Base-by-base conservation (phyloP, 2,113 vertebrate genomes). In the Chionis minor region DNA sequence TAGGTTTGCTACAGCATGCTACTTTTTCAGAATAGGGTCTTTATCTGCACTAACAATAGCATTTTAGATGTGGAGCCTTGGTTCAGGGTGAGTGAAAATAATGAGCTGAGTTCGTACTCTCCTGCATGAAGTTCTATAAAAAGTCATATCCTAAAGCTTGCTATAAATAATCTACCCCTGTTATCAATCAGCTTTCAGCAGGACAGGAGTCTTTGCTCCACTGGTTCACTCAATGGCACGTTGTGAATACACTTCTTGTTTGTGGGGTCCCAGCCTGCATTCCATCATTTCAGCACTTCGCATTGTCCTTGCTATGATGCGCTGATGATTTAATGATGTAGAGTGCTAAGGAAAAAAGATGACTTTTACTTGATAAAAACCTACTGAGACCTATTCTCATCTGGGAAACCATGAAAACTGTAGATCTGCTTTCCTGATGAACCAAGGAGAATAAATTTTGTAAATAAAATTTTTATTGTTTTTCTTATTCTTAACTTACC, bases 321-420 rank as follows among this genome's bases (percentile, higher is more conserved):
- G 74, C 62, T 93, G 93, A 92, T 91, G 74, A 95, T 95, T 98
- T 97, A 97, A 93, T 44, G 54, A 86, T 58, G 28, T 44, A 79
- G 35, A 58, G 21, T 17, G 6, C 66, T 91, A 94, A 73, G 66
- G 58, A 92, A 81, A 92, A 90, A 96, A 83, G 89, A 89, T 88
- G 35, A 66, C 58, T 95, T 91, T 84, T 90, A 38, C 65, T 44
- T 92, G 52, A 66, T 84, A 92, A 96, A 97, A 81, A 75, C 12
- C 58, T 88, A n/a, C 5, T 74, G 32, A 93, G 58, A 73, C 21
- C 30, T 83, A 38, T 82, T 92, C 88, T 62, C 17, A 24, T 30
- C 26, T 56, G 28, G 32, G 28, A 89, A 61, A 55, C 33, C 10
- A 74, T 11, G 62, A n/a, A 81, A 90, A 72, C 33, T 38, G 5